Conservation (phyloP, 2,113 vertebrate species). For the Pseudopodoces humilis region DNA sequence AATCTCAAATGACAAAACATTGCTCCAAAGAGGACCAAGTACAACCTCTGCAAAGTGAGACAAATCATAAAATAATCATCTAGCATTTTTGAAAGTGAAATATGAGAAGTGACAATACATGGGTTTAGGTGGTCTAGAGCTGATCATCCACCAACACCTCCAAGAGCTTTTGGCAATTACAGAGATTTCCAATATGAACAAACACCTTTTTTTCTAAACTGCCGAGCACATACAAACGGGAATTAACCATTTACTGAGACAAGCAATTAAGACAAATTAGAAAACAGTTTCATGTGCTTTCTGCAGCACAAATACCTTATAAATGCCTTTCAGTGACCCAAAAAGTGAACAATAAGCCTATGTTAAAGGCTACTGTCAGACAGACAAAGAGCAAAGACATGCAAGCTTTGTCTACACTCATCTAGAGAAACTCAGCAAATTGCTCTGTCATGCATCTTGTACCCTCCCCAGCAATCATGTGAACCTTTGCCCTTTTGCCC, state of each 20-base stretch:
- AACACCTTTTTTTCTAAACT: conserved; percentile 72
- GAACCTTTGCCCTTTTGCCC: conserved; percentile 75
- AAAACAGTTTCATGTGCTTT: conserved; percentile 74
- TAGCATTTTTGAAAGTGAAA: not conserved
- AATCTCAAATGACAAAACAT: not conserved
- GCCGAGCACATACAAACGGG: conserved; percentile 68
- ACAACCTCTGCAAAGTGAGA: not conserved
- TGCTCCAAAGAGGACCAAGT: not conserved
- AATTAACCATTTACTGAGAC: conserved; percentile 78
- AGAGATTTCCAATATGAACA: conserved; percentile 74
- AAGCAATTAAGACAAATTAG: conserved; percentile 90
- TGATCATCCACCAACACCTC: conserved; percentile 30
- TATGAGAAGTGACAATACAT: conserved; percentile 24
- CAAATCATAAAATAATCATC: not conserved
- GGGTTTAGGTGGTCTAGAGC: conserved; percentile 36
- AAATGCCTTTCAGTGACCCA: conserved; percentile 82
- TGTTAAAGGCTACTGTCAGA: conserved; percentile 81
- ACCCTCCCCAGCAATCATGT: conserved; percentile 76
- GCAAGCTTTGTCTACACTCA: conserved; percentile 79
- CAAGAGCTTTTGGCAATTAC: conserved; percentile 69
- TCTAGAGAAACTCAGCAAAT: conserved; percentile 85
- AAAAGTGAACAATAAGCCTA: conserved; percentile 79
- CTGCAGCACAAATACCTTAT: conserved; percentile 70
- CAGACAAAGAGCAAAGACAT: conserved; percentile 66
- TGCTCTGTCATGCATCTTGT: conserved; percentile 87